Evolutionary conservation across 2,797 vertebrate species (phyloP).

Genomic region (Silurus aristotelis): DNA sequence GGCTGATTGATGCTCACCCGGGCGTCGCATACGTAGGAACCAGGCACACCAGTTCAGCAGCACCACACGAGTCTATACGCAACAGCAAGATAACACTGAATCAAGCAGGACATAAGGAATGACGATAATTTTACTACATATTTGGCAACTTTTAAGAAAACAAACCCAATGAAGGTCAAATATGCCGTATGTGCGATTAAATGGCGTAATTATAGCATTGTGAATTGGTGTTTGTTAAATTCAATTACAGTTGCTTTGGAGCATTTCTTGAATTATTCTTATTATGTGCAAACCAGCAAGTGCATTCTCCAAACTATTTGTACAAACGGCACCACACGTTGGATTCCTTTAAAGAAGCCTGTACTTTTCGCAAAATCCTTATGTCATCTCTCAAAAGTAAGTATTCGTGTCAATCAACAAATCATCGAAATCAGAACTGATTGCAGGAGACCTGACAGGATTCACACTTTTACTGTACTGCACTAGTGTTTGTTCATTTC

Average conservation of each 20-base stretch:
- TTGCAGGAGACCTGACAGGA: no score
- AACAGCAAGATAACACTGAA: conserved; percentile 3
- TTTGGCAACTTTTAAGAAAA: background rate
- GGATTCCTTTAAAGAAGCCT: no score
- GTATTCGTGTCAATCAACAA: no score
- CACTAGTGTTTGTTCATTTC: no score
- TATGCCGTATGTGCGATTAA: background rate
- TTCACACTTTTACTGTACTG: no score
- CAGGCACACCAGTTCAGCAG: conserved; percentile 95
- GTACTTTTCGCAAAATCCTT: no score
- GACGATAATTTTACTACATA: background rate
- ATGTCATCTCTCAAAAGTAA: no score
- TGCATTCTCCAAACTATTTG: no score
- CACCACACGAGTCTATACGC: conserved; percentile 84
- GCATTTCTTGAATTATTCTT: no score
- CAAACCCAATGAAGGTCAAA: background rate
- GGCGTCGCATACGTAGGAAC: conserved; percentile 94
- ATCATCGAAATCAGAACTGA: no score
- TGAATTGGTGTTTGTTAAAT: background rate
- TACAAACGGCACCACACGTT: no score
- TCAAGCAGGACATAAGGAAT: background rate
- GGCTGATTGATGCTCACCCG: conserved; percentile 82
- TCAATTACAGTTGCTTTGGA: background rate
- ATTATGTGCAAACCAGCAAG: no score
- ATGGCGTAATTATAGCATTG: background rate